Evolutionary conservation across 2,797 vertebrate species (phyloP).

Genomic region (Falco cherrug): DNA sequence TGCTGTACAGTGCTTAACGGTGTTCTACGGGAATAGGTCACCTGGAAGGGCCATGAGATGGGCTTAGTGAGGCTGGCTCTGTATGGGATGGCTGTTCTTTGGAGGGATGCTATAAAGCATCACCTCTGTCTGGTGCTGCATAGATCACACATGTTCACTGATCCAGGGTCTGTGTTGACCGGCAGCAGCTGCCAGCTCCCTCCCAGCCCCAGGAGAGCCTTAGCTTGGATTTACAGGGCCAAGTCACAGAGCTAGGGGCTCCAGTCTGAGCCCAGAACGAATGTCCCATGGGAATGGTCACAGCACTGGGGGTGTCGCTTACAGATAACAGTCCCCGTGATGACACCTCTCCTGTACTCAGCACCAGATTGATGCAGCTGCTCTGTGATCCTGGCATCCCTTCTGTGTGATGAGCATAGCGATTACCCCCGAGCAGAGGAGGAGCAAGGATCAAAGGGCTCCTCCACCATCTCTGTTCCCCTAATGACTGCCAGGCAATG

Average conservation of each 20-base stretch:
- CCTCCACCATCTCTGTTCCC: background rate
- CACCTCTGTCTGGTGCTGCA: accelerated
- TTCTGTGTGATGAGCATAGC: background rate
- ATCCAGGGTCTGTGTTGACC: background rate
- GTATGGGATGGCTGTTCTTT: background rate
- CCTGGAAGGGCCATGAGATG: background rate
- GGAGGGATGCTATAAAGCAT: background rate
- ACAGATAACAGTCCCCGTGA: background rate
- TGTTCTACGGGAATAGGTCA: background rate
- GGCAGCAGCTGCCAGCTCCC: background rate
- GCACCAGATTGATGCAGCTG: background rate
- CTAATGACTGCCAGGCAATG: background rate
- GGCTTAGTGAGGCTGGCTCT: background rate
- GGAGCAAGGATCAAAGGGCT: background rate
- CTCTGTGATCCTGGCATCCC: background rate
- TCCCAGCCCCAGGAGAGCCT: background rate
- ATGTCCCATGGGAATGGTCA: accelerated
- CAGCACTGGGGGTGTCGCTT: too few relatives aligned
- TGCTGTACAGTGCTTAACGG: background rate
- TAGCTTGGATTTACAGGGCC: background rate
- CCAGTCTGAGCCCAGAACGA: background rate
- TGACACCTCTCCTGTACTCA: background rate
- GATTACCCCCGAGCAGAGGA: background rate
- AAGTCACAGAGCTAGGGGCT: background rate
- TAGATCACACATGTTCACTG: accelerated